A percentile compares a stretch with the other conserved stretches of the same genome.
These are phyloP conservation scores for Monopterus albus DNA, from an alignment of 2,113 vertebrate species.

Conservation along the genomic window DNA sequence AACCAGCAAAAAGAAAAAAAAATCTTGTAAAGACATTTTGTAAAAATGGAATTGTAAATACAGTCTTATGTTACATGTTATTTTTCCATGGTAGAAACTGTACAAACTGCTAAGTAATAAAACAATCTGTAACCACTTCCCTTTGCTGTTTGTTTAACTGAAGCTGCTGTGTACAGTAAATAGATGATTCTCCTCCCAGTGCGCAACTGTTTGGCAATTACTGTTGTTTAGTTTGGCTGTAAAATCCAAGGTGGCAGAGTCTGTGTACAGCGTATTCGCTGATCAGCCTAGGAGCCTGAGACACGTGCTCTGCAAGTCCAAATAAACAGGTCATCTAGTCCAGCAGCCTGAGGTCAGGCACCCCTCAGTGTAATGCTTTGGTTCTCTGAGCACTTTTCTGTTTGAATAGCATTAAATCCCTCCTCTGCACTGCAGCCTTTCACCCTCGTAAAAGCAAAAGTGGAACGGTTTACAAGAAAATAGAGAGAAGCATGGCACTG, in stretches of 20 bases:
- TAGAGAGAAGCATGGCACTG: conserved; percentile 22
- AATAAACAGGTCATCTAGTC: conserved; percentile 77
- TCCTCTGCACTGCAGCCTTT: conserved; percentile 49
- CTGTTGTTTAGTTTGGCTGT: conserved; percentile 76
- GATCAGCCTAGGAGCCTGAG: conserved; percentile 59
- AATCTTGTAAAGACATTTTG: conserved; percentile 90
- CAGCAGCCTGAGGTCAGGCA: conserved; percentile 36
- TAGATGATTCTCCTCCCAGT: conserved; percentile 47
- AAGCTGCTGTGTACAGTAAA: conserved; percentile 53
- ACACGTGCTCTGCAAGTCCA: conserved; percentile 64
- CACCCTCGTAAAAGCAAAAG: conserved; percentile 39
- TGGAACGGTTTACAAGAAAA: conserved; percentile 61
- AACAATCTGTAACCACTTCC: conserved; percentile 81
- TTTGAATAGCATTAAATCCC: conserved; percentile 51
- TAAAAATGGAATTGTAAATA: conserved; percentile 96
- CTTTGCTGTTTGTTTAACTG: conserved; percentile 61
- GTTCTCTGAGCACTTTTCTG: conserved; percentile 47
- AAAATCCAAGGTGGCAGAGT: conserved; percentile 46
- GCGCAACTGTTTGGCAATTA: conserved; percentile 59
- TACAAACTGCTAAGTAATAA: conserved; percentile 95
- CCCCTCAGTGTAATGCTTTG: conserved; percentile 37
- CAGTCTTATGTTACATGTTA: conserved; percentile 86
- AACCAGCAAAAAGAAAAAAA: conserved; percentile 80
- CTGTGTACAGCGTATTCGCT: conserved; percentile 59
- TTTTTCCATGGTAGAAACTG: conserved; percentile 90